Evolutionary conservation across 2,888 invertebrate species (phyloP).

Genomic region (Linyphia triangularis): DNA sequence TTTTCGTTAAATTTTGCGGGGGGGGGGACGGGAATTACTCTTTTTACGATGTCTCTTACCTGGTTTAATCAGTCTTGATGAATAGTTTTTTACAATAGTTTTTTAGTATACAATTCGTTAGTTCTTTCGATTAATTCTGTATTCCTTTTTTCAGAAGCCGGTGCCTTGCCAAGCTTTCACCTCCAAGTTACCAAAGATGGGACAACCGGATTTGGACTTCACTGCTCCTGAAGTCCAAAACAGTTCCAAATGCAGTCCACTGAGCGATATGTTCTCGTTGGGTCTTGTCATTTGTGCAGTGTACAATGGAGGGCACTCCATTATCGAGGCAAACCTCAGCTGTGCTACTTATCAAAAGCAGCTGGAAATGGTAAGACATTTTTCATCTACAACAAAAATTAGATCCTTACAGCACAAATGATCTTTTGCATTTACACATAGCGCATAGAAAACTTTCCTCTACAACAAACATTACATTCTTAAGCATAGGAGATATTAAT

Average conservation of each 20-base stretch:
- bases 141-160: conserved; percentile 83
- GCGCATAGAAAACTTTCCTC: no score
- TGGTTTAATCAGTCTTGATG: no score
- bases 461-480: neutral
- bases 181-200: conserved; percentile 92
- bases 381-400: neutral
- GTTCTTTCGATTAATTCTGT: no score
- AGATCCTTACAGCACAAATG: no score
- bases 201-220: conserved; percentile 96
- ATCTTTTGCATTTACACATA: no score
- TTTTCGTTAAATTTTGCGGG: no score
- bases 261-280: conserved; percentile 97
- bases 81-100: no score
- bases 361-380: conserved; percentile 89
- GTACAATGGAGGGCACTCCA: conserved; percentile 92
- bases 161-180: conserved; percentile 93
- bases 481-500: no score
- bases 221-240: conserved; percentile 96
- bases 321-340: conserved; percentile 94
- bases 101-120: no score
- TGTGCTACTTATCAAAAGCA: conserved; percentile 93
- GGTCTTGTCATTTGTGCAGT: conserved; percentile 96
- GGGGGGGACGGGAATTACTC: no score
- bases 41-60: no score
- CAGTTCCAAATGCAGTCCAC: conserved; percentile 88